phyloP scores from a whole-genome alignment of 2,113 vertebrate genomes.

The Corythornis cristatus region DNA sequence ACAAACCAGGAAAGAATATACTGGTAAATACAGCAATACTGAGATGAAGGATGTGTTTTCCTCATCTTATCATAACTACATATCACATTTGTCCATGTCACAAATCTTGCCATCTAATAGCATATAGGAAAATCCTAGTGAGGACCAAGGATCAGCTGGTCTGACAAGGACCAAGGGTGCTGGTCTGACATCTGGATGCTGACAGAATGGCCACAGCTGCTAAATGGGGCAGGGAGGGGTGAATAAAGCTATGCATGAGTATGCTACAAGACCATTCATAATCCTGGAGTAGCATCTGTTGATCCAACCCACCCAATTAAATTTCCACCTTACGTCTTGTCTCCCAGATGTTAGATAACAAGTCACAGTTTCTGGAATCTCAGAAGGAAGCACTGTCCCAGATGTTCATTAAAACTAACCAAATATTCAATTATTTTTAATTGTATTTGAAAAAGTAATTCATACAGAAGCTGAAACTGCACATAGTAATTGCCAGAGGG shows the following conservation, averaged over 20 bases:
- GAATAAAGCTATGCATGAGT: not conserved
- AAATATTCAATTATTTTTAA: not conserved
- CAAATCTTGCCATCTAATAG: not conserved
- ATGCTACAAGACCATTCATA: not conserved
- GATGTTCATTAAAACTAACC: not conserved
- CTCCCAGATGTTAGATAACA: not conserved
- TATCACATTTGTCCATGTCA: not conserved
- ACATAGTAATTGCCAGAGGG: not conserved
- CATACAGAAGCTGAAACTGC: not conserved
- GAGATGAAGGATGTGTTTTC: not conserved
- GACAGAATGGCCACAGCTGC: not conserved
- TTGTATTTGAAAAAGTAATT: not conserved
- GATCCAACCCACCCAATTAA: not conserved
- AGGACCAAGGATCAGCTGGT: not conserved
- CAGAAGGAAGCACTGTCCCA: not conserved
- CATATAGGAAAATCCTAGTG: not conserved
- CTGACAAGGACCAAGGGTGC: no score
- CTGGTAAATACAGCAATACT: not conserved
- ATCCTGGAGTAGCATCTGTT: not conserved
- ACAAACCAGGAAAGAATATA: not conserved
- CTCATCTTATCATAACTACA: not conserved
- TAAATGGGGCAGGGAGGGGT: rapidly evolving
- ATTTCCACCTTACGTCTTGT: rapidly evolving
- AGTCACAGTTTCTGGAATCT: not conserved
- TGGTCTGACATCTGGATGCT: not conserved